These are phyloP conservation scores for Tauraco erythrolophus DNA, from an alignment of 2,113 vertebrate species.

Conservation along the genomic window DNA sequence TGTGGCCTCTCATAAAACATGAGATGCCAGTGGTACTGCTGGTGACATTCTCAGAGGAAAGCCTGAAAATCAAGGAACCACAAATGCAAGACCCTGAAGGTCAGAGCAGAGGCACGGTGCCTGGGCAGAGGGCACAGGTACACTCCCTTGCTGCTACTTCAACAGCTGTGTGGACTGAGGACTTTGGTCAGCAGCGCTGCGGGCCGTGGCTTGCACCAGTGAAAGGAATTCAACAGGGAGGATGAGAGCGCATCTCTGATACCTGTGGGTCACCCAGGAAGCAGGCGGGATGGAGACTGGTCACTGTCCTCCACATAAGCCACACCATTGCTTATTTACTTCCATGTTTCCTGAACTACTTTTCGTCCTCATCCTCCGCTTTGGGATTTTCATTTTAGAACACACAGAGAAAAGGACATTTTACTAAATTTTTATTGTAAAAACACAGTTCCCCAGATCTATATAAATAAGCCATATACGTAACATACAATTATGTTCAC, in stretches of 20 bases:
- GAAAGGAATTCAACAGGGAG: not conserved
- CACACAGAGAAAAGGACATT: not conserved
- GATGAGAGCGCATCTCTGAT: not conserved
- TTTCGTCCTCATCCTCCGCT: not conserved
- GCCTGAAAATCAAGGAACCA: not conserved
- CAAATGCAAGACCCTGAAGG: not conserved
- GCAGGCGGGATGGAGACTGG: not conserved
- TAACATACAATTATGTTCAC: slow-evolving; percentile 67
- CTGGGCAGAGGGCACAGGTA: not conserved
- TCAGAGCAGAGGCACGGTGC: not conserved
- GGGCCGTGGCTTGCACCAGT: not conserved
- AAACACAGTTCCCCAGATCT: slow-evolving; percentile 66
- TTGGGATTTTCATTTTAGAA: not conserved
- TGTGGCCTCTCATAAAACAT: not conserved
- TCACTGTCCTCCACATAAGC: not conserved
- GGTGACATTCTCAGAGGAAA: not conserved
- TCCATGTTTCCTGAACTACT: not conserved
- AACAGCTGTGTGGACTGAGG: not conserved
- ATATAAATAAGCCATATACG: slow-evolving; percentile 77
- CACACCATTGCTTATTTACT: not conserved
- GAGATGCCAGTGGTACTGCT: not conserved
- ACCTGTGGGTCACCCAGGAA: not conserved
- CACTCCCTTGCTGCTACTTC: not conserved
- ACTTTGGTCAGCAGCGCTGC: not conserved
- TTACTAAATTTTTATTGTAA: slow-evolving; percentile 76